Conservation (phyloP, 2,113 vertebrate genomes). For the Hassar affinis region DNA sequence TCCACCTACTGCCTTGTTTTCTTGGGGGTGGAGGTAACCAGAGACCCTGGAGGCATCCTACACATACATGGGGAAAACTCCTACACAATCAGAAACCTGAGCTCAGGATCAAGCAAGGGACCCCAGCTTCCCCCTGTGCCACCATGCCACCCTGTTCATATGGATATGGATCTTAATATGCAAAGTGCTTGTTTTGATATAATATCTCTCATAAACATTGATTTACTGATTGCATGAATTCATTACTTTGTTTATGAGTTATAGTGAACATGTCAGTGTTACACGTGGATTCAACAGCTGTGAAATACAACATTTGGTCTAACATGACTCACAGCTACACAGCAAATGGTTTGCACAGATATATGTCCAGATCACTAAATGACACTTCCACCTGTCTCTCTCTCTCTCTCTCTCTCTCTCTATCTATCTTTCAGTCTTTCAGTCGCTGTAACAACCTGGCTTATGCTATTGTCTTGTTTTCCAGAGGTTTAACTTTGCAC, state of each 20-base stretch:
- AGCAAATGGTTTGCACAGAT: conserved; percentile 6
- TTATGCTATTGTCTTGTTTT: conserved; percentile 50
- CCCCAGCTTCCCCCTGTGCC: neutral
- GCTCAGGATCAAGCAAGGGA: neutral
- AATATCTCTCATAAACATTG: conserved; percentile 8
- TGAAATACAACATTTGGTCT: conserved; percentile 1
- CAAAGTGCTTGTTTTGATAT: conserved; percentile 5
- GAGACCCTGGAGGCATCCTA: neutral
- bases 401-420: conserved; percentile 22
- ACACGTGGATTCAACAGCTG: neutral
- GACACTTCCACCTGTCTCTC: neutral
- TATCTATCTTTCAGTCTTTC: conserved; percentile 10
- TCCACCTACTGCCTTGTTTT: neutral
- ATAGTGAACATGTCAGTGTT: conserved; percentile 16
- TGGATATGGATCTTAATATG: conserved; percentile 17
- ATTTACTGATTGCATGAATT: conserved; percentile 12
- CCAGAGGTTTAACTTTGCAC: conserved; percentile 73
- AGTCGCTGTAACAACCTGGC: conserved; percentile 20
- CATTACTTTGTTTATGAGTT: conserved; percentile 22
- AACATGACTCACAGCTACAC: conserved; percentile 20
- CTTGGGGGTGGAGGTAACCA: neutral
- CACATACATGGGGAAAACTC: neutral
- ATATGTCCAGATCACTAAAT: conserved; percentile 8
- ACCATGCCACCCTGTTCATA: neutral
- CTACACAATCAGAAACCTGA: conserved; percentile 5